Conservation (phyloP, 2,797 vertebrate genomes). For the Melopsittacus undulatus region DNA sequence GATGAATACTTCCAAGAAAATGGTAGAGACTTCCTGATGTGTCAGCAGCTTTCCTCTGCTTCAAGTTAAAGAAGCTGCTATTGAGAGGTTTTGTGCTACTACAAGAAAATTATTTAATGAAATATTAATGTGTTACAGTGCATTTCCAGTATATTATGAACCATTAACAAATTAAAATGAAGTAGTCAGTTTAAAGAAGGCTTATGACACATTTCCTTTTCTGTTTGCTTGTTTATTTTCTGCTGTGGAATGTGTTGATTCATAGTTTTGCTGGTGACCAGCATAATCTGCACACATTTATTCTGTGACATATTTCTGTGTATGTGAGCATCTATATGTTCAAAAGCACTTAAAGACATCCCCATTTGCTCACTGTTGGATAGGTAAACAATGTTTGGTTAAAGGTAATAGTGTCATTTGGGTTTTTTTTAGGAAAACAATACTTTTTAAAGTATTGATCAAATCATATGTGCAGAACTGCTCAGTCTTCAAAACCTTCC, state of each 20-base stretch:
- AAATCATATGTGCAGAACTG: constrained; percentile 13
- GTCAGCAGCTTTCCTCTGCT: constrained; percentile 1
- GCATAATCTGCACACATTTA: not conserved
- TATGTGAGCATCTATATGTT: not conserved
- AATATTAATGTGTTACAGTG: constrained; percentile 27
- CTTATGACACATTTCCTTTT: constrained; percentile 5
- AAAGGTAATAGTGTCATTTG: not conserved
- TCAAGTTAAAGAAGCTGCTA: not conserved
- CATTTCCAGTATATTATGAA: constrained; percentile 23
- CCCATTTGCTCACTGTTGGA: constrained; percentile 13
- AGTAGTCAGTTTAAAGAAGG: constrained; percentile 22
- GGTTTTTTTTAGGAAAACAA: constrained; percentile 21
- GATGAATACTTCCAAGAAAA: constrained; percentile 19
- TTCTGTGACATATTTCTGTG: not conserved
- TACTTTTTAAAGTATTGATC: constrained; percentile 38
- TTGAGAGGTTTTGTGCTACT: not conserved
- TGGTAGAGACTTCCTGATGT: not conserved
- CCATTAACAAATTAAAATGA: constrained; percentile 45
- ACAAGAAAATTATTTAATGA: constrained; percentile 41
- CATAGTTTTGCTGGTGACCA: not conserved
- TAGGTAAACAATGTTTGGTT: constrained; percentile 30
- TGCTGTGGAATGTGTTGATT: constrained; percentile 23
- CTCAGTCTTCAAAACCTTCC: constrained; percentile 9
- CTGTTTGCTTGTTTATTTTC: constrained; percentile 39
- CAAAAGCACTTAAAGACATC: constrained; percentile 24